Percentiles rank a stretch among this genome's conserved stretches.
Evolutionary conservation across 2,797 vertebrate species (phyloP).

Genomic region (Channa striata): DNA sequence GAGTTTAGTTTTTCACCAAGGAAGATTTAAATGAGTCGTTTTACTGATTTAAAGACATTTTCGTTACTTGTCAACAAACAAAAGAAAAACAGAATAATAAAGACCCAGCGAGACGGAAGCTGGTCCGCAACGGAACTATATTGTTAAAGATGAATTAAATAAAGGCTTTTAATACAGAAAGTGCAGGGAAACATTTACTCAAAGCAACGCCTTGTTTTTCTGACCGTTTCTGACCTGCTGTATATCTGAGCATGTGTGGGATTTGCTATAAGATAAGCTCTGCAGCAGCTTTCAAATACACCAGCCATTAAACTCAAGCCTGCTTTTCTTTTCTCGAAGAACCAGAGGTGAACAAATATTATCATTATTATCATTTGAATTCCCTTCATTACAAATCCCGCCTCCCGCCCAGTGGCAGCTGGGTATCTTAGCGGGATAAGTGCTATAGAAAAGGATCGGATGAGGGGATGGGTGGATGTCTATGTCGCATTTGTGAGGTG

Average conservation of each 20-base stretch:
- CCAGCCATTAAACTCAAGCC: neutral
- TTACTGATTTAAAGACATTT: too few species aligned
- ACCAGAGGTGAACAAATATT: neutral
- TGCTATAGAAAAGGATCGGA: too few species aligned
- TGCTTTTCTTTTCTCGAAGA: constrained; percentile 14
- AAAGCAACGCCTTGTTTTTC: constrained; percentile 3
- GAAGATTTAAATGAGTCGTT: too few species aligned
- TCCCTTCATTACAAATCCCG: neutral
- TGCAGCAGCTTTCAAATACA: constrained; percentile 12
- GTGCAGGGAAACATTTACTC: constrained; percentile 3
- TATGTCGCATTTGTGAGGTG: neutral
- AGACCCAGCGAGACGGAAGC: neutral
- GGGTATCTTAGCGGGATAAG: too few species aligned
- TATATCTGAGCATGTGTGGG: neutral
- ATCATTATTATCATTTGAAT: neutral
- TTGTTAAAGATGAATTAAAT: neutral
- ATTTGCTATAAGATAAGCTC: neutral
- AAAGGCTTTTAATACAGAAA: neutral
- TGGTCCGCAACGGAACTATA: neutral
- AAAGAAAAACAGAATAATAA: neutral
- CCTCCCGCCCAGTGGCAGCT: too few species aligned
- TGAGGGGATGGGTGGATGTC: neutral
- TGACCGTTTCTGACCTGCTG: neutral
- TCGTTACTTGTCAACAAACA: too few species aligned
- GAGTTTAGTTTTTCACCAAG: too few species aligned